Base-by-base conservation (phyloP, 1,140 invertebrate species). In the Nasonia longicornis region DNA sequence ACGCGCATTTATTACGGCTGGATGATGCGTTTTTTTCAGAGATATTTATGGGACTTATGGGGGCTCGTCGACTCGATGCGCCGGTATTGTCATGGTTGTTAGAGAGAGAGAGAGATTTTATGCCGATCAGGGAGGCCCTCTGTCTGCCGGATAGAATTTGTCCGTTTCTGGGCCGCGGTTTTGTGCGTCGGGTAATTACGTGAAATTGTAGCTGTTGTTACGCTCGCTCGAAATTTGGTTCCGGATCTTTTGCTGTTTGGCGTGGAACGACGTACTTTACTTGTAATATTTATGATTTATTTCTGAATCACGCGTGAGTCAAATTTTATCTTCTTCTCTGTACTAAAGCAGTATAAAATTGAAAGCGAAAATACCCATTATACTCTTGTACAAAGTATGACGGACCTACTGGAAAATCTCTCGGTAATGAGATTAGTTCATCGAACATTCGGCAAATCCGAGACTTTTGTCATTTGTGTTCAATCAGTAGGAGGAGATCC, bases 31-130 rank as follows among this genome's bases (percentile, higher is more conserved):
- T 74, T 72, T 72, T 72, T 73, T 42, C 22, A 67, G 22, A 31
- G 22, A 67, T 67, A 80, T 80, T 73, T 73, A 73, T 79, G 78
- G 26, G 52, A 70, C 45, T 70, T 67, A 22, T 80, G 72, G 64
- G 63, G 72, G 63, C 71, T 72, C 48, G 10, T 3, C 10, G 73
- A 20, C 35, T 7, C 1, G 0, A 3, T 2, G 22, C 16, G 7
- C 2, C 26, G 12, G 16, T 2, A 76, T 75, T 76, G 31, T 76
- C 29, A 63, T 48, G 12, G 29, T 29, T 2, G 2, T 2, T 22
- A 22, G 22, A 22, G 22, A 22, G 35, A n/a, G 22, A 35, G 67
- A 71, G 10, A 80, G 26, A 80, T 80, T 73, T 80, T 80, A 20
- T 66, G 69, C 12, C 38, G 48, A 80, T 80, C 69, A 63, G 77